Percentiles rank a stretch among this genome's conserved stretches.
Evolutionary conservation across 2,888 invertebrate species (phyloP).

Genomic region (Mimumesa dahlbomi): DNA sequence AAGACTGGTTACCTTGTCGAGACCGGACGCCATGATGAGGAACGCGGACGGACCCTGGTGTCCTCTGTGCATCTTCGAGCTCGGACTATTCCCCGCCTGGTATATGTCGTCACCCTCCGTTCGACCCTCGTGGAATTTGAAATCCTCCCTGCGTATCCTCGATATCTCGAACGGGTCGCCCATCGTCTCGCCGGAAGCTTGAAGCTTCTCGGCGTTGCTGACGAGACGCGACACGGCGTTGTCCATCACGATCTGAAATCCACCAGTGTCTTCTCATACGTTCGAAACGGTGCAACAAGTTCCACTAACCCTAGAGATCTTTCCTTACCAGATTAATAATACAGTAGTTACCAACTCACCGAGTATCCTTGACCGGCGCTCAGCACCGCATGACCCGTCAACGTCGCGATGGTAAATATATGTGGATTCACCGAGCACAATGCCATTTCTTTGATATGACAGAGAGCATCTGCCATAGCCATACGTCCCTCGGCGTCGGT

Average conservation of each 20-base stretch:
- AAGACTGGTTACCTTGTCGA: slow-evolving; percentile 86
- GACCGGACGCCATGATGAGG: slow-evolving; percentile 90
- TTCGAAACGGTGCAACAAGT: background rate
- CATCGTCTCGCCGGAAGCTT: slow-evolving; percentile 85
- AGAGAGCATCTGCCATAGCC: slow-evolving; percentile 95
- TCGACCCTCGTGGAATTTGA: slow-evolving; percentile 85
- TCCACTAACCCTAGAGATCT: no score
- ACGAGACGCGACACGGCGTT: slow-evolving; percentile 83
- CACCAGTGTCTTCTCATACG: no score
- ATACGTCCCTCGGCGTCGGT: slow-evolving; percentile 98
- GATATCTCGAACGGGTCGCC: slow-evolving; percentile 93
- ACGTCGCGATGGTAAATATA: slow-evolving; percentile 93
- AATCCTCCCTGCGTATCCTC: slow-evolving; percentile 88
- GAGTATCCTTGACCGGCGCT: slow-evolving; percentile 87
- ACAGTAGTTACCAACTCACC: slow-evolving; percentile 82
- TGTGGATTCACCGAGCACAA: slow-evolving; percentile 88
- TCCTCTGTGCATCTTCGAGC: slow-evolving; percentile 87
- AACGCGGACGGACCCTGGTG: slow-evolving; percentile 94
- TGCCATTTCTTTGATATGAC: slow-evolving; percentile 88
- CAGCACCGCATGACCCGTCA: slow-evolving; percentile 91
- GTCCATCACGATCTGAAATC: slow-evolving; percentile 83
- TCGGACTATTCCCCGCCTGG: slow-evolving; percentile 88
- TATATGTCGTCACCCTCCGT: slow-evolving; percentile 92
- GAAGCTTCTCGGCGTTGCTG: slow-evolving; percentile 84
- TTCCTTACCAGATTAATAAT: no score